Evolutionary conservation across 2,888 invertebrate genomes (phyloP), one percentile per base, ranked within the genome.

Genomic region (Mycogona germanica): DNA sequence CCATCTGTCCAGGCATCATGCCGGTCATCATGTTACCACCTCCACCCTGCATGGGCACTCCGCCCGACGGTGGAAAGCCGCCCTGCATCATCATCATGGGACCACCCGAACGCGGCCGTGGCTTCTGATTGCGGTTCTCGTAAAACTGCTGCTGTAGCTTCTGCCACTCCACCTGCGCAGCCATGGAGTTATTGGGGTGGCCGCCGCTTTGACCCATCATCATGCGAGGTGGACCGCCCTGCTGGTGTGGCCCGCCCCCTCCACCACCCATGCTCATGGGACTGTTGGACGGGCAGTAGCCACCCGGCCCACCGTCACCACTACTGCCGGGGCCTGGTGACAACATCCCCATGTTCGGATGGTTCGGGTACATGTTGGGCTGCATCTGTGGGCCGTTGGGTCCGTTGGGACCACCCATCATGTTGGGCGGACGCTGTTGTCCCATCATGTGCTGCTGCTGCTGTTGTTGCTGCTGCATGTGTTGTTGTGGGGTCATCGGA

Each of bases 71-170:
- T 58, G 59, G 32, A 60, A 51, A 57, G 53, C 59, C 61, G 48
- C 61, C 55, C 46, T 64, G 62, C 50, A 56, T 26, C 21, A 35
- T 46, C n/a, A 26, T 37, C 26, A 35, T 35, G 14, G 29, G 14
- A 23, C 51, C 38, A 37, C 35, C 37, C 17, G 29, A 40, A 2
- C 23, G 44, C 40, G 40, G 23, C 21, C 32, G 17, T 17, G n/a
- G 60, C 56, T 65, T 66, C 65, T 80, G 80, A 62, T 79, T 79
- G 64, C 81, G 78, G 50, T 77, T 77, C 63, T 88, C 87, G 64
- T 82, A 82, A 71, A 84, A 87, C 69, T 88, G 87, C 66, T 86
- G 83, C 65, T 89, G 89, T 61, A 91, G 71, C 69, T 91, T 88
- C 64, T 86, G 84, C 92, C 92, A 92, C 67, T 92, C 91, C 69